Conservation (phyloP, 2,888 invertebrate species). For the Sussaba pulchella region DNA sequence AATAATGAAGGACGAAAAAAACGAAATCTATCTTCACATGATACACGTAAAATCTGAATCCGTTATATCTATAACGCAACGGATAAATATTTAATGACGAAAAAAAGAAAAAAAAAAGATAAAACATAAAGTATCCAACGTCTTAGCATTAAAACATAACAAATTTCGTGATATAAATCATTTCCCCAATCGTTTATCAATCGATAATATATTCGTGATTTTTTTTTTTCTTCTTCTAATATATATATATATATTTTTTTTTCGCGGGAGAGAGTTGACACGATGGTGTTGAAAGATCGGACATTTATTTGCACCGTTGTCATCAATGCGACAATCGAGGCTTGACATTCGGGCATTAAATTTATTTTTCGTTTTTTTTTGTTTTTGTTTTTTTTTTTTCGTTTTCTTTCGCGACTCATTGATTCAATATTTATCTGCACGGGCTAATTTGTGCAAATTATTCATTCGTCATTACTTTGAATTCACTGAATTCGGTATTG, state of each 20-base stretch:
- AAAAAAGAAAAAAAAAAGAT: conserved; percentile 15
- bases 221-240: neutral
- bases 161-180: conserved; percentile 44
- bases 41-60: conserved; percentile 47
- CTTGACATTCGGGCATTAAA: conserved; percentile 32
- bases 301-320: conserved; percentile 58
- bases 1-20: conserved; percentile 13
- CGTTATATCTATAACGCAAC: conserved; percentile 55
- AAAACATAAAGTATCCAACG: conserved; percentile 55
- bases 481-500: conserved; percentile 65
- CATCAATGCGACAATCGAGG: conserved; percentile 39
- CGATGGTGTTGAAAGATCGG: conserved; percentile 19
- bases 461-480: conserved; percentile 54
- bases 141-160: conserved; percentile 57
- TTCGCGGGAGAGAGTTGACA: conserved; percentile 47
- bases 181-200: conserved; percentile 33
- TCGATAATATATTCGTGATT: conserved; percentile 28
- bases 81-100: conserved; percentile 42
- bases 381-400: neutral
- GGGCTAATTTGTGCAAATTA: conserved; percentile 16
- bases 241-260: neutral
- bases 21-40: conserved; percentile 39
- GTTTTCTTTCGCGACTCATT: neutral
- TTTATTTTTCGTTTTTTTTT: conserved; percentile 17
- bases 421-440: conserved; percentile 36